Conservation (phyloP, 2,113 vertebrate species). For the Sinocyclocheilus maitianheensis region DNA sequence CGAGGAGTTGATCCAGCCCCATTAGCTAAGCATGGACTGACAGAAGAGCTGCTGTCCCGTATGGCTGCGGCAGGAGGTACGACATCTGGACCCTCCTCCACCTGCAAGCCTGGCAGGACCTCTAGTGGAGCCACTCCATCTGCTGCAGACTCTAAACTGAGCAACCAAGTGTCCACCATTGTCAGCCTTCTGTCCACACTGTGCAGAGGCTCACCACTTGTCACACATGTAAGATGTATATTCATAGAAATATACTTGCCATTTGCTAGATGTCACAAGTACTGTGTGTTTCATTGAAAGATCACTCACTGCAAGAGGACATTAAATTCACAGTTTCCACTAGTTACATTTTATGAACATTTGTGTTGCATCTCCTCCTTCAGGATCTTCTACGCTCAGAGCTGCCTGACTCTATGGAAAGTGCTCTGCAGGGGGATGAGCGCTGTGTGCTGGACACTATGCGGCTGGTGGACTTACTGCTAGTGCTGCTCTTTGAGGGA, state of each 20-base stretch:
- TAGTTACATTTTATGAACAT: neutral
- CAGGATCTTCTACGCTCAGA: conserved; percentile 96
- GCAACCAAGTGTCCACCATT: conserved; percentile 99
- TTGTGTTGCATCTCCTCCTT: no score
- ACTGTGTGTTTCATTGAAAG: neutral
- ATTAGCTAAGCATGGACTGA: conserved; percentile 94
- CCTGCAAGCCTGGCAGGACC: conserved; percentile 89
- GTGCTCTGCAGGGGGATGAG: conserved; percentile 95
- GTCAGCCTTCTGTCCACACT: conserved; percentile 98
- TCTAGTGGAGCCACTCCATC: conserved; percentile 86
- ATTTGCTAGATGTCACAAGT: conserved; percentile 10
- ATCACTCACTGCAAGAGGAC: neutral
- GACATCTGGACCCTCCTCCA: conserved; percentile 85
- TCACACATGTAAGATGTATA: conserved; percentile 87
- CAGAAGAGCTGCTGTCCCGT: conserved; percentile 92
- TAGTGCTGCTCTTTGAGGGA: conserved; percentile 98
- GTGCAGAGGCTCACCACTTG: conserved; percentile 95
- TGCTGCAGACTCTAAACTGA: conserved; percentile 91
- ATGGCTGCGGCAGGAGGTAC: conserved; percentile 95
- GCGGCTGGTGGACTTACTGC: conserved; percentile 96
- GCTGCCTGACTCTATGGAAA: conserved; percentile 97
- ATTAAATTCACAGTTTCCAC: conserved; percentile 12
- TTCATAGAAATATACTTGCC: neutral
- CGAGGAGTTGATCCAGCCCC: conserved; percentile 97
- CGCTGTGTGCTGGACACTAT: conserved; percentile 98